These are phyloP conservation scores for Neodon shergylaensis DNA, from an alignment of 2,113 vertebrate species.

Conservation along the genomic window DNA sequence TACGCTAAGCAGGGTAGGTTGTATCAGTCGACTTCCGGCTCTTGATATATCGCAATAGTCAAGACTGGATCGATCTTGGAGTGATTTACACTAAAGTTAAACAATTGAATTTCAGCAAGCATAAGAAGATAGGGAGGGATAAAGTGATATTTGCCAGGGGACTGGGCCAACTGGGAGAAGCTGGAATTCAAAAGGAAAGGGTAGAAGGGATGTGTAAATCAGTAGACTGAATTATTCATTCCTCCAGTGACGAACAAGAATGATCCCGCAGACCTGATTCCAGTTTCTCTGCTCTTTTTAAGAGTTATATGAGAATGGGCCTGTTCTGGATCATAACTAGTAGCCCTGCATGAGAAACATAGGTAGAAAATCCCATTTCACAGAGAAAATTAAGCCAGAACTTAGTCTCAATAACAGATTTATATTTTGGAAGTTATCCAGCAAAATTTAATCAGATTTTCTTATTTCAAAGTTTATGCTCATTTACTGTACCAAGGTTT, in stretches of 20 bases:
- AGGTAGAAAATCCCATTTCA: background rate
- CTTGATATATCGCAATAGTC: background rate
- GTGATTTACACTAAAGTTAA: background rate
- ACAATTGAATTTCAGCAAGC: background rate
- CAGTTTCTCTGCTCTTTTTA: background rate
- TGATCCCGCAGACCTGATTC: background rate
- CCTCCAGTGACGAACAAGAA: background rate
- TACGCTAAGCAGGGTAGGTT: fast-evolving
- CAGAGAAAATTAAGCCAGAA: background rate
- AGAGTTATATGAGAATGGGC: background rate
- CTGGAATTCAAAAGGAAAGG: background rate
- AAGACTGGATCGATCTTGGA: background rate
- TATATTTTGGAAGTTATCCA: background rate
- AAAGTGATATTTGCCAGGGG: background rate
- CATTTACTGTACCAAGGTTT: background rate
- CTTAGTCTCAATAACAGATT: background rate
- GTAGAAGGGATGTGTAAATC: background rate
- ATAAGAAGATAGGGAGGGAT: background rate
- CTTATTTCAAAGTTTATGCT: background rate
- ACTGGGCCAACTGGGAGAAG: background rate
- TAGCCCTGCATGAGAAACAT: background rate
- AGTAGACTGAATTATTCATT: background rate
- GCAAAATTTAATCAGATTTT: background rate
- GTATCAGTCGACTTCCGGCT: fast-evolving
- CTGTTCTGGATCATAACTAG: conserved; percentile 15